A percentile compares a stretch with the other conserved stretches of the same genome.
These are phyloP conservation scores for Mythimna lalbum DNA, from an alignment of 2,888 invertebrate genomes.

Conservation along the genomic window DNA sequence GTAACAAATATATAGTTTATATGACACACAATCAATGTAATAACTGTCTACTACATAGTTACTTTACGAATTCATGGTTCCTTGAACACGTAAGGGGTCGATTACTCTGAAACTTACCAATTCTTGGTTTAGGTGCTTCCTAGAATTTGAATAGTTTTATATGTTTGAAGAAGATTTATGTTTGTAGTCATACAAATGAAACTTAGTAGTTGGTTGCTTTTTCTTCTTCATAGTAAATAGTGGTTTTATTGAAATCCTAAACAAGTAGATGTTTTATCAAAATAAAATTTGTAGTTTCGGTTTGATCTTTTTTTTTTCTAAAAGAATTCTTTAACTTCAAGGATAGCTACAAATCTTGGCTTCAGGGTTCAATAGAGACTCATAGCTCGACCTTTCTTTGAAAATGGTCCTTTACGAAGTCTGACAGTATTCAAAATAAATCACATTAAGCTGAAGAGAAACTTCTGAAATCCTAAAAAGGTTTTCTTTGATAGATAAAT, in stretches of 20 bases:
- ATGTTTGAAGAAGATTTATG: not conserved
- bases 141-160: not conserved
- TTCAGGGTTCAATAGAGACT: slow-evolving; percentile 25
- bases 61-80: not conserved
- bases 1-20: too few species aligned
- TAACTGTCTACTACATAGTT: too few species aligned
- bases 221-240: slow-evolving; percentile 1
- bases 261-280: slow-evolving; percentile 1
- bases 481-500: slow-evolving; percentile 28
- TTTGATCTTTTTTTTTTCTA: not conserved
- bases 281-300: slow-evolving; percentile 2
- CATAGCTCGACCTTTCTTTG: slow-evolving; percentile 33
- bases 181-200: not conserved
- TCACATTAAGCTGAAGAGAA: slow-evolving; percentile 21
- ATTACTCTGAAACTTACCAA: not conserved
- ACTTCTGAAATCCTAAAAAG: slow-evolving; percentile 8
- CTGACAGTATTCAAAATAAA: slow-evolving; percentile 30
- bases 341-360: slow-evolving; percentile 36
- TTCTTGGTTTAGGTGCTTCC: not conserved
- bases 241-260: slow-evolving; percentile 14
- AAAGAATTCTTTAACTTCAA: slow-evolving; percentile 18
- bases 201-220: not conserved
- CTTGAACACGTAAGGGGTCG: not conserved
- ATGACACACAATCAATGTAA: too few species aligned
- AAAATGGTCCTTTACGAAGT: not conserved